Percentiles rank a stretch among this genome's conserved stretches.
phyloP scores from a whole-genome alignment of 2,888 invertebrate genomes.

The Steinernema scapterisci region DNA sequence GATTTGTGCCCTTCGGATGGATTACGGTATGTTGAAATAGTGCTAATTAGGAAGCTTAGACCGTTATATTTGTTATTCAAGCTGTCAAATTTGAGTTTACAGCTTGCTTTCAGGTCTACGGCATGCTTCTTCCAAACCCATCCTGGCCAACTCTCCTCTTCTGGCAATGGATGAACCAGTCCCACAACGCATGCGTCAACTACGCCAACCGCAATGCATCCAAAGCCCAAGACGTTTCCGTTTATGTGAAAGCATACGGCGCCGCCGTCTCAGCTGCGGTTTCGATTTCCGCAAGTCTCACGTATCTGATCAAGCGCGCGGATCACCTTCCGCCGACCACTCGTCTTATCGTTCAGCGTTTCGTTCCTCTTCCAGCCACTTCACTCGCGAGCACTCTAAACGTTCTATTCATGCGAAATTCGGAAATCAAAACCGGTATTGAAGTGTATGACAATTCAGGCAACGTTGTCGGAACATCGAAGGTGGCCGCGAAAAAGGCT shows the following conservation, averaged over 20 bases:
- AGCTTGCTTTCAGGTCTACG: conserved; percentile 70
- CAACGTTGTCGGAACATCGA: conserved; percentile 70
- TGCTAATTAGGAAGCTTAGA: too few relatives aligned
- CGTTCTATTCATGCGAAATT: conserved; percentile 70
- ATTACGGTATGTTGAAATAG: conserved; percentile 66
- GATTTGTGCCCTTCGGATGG: conserved; percentile 71
- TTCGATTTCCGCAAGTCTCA: conserved; percentile 69
- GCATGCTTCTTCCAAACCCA: conserved; percentile 71
- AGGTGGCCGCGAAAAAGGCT: conserved; percentile 70
- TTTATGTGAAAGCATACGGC: conserved; percentile 70
- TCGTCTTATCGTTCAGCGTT: conserved; percentile 47
- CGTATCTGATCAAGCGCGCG: conserved; percentile 59
- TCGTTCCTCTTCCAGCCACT: conserved; percentile 61
- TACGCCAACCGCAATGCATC: conserved; percentile 72
- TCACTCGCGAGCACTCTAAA: conserved; percentile 67
- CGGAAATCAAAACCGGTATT: conserved; percentile 69
- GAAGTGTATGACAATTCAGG: conserved; percentile 69
- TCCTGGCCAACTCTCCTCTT: conserved; percentile 69
- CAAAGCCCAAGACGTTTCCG: conserved; percentile 69
- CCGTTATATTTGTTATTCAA: too few relatives aligned
- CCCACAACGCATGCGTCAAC: conserved; percentile 72
- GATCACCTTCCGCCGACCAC: conserved; percentile 33
- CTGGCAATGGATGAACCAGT: conserved; percentile 73
- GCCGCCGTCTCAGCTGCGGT: conserved; percentile 71
- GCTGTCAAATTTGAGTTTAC: conserved; percentile 20